Evolutionary conservation across 2,797 vertebrate species (phyloP), one percentile per base, ranked within the genome.

Genomic region (Hydrolagus colliei): DNA sequence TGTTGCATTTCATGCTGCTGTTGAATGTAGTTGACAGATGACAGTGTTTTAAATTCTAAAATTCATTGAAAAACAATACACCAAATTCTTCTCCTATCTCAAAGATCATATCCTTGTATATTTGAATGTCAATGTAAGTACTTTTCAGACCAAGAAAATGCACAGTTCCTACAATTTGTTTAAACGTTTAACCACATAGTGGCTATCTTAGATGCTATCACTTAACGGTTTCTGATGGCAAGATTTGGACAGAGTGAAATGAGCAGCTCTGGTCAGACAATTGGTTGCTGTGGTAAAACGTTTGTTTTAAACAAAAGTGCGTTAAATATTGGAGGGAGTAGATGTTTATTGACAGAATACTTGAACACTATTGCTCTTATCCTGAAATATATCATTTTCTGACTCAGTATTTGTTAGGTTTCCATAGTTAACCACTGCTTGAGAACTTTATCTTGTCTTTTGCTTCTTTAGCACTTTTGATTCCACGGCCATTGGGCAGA

Each of bases 1-100:
- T 89, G 10, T 86, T 87, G 41, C 41, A 74, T 73, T 32, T n/a
- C 12, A 85, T 20, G 8, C 67, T 18, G 32, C 0, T 8, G 62
- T 9, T 67, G 82, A 13, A 76, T 3, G 86, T 76, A 73, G 80
- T 2, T 87, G 75, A 74, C 76, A 62, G 0, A 0, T 41, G 22
- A 35, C 32, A 20, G 6, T 86, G 8, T 73, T 73, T 13, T 32
- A 61, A n/a, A 61, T 5, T 61, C 10, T 77, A 16, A 10, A 73
- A 10, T 10, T 77, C 35, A 35, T 13, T 77, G 61, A 77, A 73
- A 59, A 77, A 20, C 9, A 61, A 77, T 77, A 9, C 52, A 61
- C n/a, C n/a, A 1, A 35, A 74, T 74, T 27, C 27, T 27, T 27
- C 27, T 27, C 27, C 27, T 27, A 27, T 27, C 41, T 52, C 41